Percentiles rank a stretch among this genome's conserved stretches.
phyloP scores from a whole-genome alignment of 2,888 invertebrate genomes.

The Cremastinae sp. region DNA sequence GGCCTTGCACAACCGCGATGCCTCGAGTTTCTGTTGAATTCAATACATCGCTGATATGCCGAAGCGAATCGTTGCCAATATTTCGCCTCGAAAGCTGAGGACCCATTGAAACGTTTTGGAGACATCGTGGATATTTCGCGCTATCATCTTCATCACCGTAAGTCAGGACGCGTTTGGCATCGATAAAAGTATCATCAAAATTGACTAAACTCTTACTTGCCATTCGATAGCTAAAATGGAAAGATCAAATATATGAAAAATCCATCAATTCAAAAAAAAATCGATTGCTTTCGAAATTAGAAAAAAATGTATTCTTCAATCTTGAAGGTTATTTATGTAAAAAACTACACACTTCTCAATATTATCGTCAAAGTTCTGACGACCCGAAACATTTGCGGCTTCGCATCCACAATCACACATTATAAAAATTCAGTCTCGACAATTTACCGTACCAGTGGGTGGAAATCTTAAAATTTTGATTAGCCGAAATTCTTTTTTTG shows the following conservation, averaged over 20 bases:
- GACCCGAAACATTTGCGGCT: neutral
- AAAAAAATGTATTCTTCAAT: too few relatives aligned
- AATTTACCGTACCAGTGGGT: neutral
- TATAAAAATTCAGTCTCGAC: conserved; percentile 3
- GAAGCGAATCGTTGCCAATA: conserved; percentile 8
- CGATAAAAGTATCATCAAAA: neutral
- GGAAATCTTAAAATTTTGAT: conserved; percentile 26
- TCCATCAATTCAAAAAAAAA: neutral
- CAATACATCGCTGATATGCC: neutral
- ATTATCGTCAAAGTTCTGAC: neutral
- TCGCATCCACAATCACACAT: conserved; percentile 49
- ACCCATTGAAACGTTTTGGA: conserved; percentile 2
- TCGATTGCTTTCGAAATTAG: too few relatives aligned
- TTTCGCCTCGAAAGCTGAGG: neutral
- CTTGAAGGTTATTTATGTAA: neutral
- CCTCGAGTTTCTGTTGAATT: conserved; percentile 24
- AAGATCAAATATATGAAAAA: conserved; percentile 23
- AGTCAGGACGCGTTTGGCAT: conserved; percentile 36
- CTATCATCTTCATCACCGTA: conserved; percentile 37
- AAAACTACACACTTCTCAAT: conserved; percentile 1
- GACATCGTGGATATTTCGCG: neutral
- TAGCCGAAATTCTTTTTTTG: conserved; percentile 13
- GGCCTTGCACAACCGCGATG: conserved; percentile 45
- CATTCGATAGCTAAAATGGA: neutral
- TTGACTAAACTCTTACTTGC: neutral